A percentile compares a stretch with the other conserved stretches of the same genome.
Evolutionary conservation across 2,888 invertebrate species (phyloP).

Genomic region (Idaea straminata): DNA sequence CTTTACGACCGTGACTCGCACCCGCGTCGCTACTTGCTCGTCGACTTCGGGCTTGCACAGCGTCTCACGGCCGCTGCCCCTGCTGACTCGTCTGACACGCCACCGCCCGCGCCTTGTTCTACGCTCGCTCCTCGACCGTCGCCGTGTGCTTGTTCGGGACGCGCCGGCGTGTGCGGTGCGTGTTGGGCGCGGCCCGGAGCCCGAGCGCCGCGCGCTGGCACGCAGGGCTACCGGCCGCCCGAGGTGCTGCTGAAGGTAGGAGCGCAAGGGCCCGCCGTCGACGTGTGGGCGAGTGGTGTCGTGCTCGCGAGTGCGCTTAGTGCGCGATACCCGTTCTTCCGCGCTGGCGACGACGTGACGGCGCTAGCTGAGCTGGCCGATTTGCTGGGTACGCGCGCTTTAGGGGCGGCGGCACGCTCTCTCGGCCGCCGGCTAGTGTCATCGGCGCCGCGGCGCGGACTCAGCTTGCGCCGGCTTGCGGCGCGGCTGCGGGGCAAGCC

Average conservation of each 20-base stretch:
- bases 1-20: conserved; percentile 87
- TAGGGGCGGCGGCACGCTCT: conserved; percentile 83
- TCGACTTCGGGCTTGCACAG: conserved; percentile 95
- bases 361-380: conserved; percentile 91
- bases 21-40: conserved; percentile 86
- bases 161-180: conserved; percentile 80
- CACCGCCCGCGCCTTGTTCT: conserved; percentile 4
- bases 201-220: conserved; percentile 90
- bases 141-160: conserved; percentile 83
- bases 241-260: conserved; percentile 86
- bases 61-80: conserved; percentile 55
- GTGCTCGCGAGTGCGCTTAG: conserved; percentile 86
- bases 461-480: conserved; percentile 57
- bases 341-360: conserved; percentile 85
- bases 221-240: conserved; percentile 85
- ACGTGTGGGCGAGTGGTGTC: conserved; percentile 94
- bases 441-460: conserved; percentile 47
- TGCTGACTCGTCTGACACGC: conserved; percentile 15
- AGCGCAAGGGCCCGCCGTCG: conserved; percentile 91
- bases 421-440: conserved; percentile 75
- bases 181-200: conserved; percentile 84
- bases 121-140: conserved; percentile 11
- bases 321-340: conserved; percentile 91
- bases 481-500: conserved; percentile 40
- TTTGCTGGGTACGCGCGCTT: conserved; percentile 86